A percentile compares a stretch with the other conserved stretches of the same genome.
Evolutionary conservation across 2,888 invertebrate species (phyloP).

Genomic region (Metallyticus violacea): DNA sequence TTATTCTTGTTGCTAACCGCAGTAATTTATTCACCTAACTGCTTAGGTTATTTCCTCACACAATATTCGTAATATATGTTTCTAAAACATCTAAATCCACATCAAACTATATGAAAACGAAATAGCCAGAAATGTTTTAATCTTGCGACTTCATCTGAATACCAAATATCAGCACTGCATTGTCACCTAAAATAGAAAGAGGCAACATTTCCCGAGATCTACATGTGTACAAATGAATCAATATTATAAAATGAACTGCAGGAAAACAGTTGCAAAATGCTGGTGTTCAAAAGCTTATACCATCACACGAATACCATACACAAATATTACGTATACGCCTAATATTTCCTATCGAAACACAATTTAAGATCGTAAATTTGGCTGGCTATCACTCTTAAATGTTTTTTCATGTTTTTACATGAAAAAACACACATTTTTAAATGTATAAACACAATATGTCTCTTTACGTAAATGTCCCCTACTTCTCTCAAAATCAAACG

Average conservation of each 20-base stretch:
- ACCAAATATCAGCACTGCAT: neutral
- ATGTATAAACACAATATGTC: neutral
- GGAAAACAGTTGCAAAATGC: too few relatives aligned
- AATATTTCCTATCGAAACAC: neutral
- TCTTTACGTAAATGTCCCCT: neutral
- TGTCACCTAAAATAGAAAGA: neutral
- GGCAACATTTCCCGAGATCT: too few relatives aligned
- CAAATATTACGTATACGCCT: neutral
- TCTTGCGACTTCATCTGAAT: neutral
- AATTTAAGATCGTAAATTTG: neutral
- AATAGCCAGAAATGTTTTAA: too few relatives aligned
- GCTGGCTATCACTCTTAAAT: too few relatives aligned
- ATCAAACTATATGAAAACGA: too few relatives aligned
- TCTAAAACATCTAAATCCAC: too few relatives aligned
- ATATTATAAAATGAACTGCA: too few relatives aligned
- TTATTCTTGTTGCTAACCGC: too few relatives aligned
- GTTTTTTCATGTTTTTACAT: too few relatives aligned
- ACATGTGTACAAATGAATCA: too few relatives aligned
- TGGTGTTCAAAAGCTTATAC: neutral
- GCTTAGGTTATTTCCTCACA: neutral
- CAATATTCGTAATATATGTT: neutral
- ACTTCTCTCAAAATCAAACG: neutral
- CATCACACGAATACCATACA: neutral
- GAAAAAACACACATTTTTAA: neutral
- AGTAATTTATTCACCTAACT: too few relatives aligned